Evolutionary conservation across 2,888 invertebrate genomes (phyloP), one percentile per base, ranked within the genome.

Genomic region (Liposcelis brunnea): DNA sequence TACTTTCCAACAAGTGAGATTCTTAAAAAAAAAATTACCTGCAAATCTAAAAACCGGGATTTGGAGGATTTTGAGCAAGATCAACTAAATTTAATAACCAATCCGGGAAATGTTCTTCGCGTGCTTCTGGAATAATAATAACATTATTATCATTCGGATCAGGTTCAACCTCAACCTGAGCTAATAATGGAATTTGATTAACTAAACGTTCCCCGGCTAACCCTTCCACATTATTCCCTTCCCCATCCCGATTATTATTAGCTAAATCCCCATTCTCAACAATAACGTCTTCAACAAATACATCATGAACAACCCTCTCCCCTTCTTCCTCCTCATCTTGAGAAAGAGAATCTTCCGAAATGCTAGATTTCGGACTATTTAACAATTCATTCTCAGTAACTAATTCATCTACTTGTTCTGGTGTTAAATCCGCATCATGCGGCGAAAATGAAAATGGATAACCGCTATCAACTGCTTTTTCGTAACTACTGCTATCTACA

Each of bases 261-360:
- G 65, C 68, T 31, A 70, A 57, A 56, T 70, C 69, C 2, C 68
- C 68, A 49, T 68, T 70, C 56, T 69, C 67, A 1, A 67, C 64
- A 42, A 61, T 53, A 15, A 53, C 55, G 36, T 44, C 44, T n/a
- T 52, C 48, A 18, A 21, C 19, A 18, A 18, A n/a, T 14, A 19
- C 4, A n/a, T n/a, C 18, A 7, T n/a, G 14, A 12, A 36, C 35
- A 4, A 15, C 11, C 3, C 35, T 18, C 8, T 18, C 14, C 8
- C 43, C 48, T 11, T 48, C 50, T 21, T 49, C 50, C 2, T 19
- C 21, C 21, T 45, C 45, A 21, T 34, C 34, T 18, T 47, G 51
- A 11, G 50, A 49, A 1, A 44, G 12, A 3, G 49, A 49, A 5
- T 42, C 48, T 1, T 49, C 42, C 1, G 44, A 47, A 34, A 34